Percentiles rank a stretch among this genome's conserved stretches.
Evolutionary conservation across 2,113 vertebrate species (phyloP).

Genomic region (Polypterus senegalus): DNA sequence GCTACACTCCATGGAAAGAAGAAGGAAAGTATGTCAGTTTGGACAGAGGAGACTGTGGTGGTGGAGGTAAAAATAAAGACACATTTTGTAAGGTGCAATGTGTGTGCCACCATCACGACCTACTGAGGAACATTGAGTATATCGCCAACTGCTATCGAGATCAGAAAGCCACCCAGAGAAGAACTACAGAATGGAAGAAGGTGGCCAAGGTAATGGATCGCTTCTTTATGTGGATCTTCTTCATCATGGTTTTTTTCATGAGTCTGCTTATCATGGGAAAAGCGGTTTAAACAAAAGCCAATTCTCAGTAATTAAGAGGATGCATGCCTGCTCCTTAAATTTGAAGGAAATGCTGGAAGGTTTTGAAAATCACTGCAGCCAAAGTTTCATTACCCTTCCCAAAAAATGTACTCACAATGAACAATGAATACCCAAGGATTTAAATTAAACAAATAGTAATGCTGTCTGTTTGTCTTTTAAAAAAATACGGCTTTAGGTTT

Average conservation of each 20-base stretch:
- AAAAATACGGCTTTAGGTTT: too few relatives aligned
- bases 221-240: conserved; percentile 83
- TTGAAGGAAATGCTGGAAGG: too few relatives aligned
- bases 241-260: conserved; percentile 78
- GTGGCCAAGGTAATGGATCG: conserved; percentile 76
- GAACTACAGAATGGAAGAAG: conserved; percentile 68
- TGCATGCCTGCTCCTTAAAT: too few relatives aligned
- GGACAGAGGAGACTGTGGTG: conserved; percentile 30
- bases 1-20: conserved; percentile 22
- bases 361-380: too few relatives aligned
- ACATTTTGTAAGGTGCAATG: conserved; percentile 19
- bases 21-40: conserved; percentile 22
- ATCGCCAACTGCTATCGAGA: conserved; percentile 63
- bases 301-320: too few relatives aligned
- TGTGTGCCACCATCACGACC: conserved; percentile 45
- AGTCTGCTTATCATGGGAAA: conserved; percentile 68
- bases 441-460: too few relatives aligned
- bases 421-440: too few relatives aligned
- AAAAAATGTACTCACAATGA: too few relatives aligned
- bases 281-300: conserved; percentile 43
- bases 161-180: conserved; percentile 57
- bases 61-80: conserved; percentile 24
- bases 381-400: too few relatives aligned
- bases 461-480: too few relatives aligned
- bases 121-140: conserved; percentile 57